Conservation (phyloP, 2,888 invertebrate species). For the Bombyx huttoni region DNA sequence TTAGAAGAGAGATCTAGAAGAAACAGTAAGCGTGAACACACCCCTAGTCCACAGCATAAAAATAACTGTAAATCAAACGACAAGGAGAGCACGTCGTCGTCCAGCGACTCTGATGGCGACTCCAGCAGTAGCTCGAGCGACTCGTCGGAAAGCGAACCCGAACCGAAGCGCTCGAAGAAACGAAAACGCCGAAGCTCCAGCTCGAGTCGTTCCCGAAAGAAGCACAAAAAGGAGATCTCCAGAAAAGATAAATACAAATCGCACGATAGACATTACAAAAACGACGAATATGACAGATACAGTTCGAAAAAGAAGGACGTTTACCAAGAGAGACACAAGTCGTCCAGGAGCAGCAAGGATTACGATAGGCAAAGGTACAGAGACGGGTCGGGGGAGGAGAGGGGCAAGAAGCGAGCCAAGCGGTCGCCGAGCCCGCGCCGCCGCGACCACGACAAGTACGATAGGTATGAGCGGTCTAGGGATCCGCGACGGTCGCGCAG, state of each 20-base stretch:
- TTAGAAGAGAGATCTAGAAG: constrained; percentile 44
- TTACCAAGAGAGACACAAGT: constrained; percentile 39
- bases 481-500: constrained; percentile 49
- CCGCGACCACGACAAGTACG: constrained; percentile 35
- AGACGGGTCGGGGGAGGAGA: constrained; percentile 50
- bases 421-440: constrained; percentile 26
- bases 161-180: constrained; percentile 28
- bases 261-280: constrained; percentile 33
- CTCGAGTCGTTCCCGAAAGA: constrained; percentile 38
- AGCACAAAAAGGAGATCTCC: constrained; percentile 38
- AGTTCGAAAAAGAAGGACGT: constrained; percentile 39
- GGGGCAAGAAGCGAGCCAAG: constrained; percentile 39
- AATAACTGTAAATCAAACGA: constrained; percentile 27
- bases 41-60: constrained; percentile 39
- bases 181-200: constrained; percentile 46
- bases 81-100: constrained; percentile 47
- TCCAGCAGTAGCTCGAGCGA: constrained; percentile 36
- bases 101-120: constrained; percentile 51
- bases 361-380: constrained; percentile 46
- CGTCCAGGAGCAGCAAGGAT: constrained; percentile 37
- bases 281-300: constrained; percentile 30
- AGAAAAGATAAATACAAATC: constrained; percentile 35
- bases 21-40: constrained; percentile 33
- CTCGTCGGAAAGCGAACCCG: constrained; percentile 34
- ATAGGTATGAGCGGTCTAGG: constrained; percentile 65